Percentiles rank a stretch among this genome's conserved stretches.
phyloP scores from a whole-genome alignment of 2,888 invertebrate species.

The Serrognathus titanus region DNA sequence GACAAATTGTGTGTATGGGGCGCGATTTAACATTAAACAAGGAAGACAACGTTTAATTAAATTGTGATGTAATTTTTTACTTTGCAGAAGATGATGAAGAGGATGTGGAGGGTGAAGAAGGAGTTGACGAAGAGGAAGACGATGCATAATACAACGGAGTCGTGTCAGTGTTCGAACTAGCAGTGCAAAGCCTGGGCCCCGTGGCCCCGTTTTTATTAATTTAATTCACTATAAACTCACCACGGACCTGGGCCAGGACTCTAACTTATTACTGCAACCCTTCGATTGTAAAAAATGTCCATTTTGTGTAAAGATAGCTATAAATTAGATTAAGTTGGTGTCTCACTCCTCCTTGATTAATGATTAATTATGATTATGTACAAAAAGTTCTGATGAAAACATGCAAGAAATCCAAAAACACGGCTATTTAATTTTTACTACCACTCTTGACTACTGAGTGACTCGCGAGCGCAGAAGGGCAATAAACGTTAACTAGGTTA shows the following conservation, averaged over 20 bases:
- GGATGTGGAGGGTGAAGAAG: slow-evolving; percentile 47
- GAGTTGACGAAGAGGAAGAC: slow-evolving; percentile 47
- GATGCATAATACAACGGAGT: slow-evolving; percentile 45
- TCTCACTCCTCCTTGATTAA: slow-evolving; percentile 42
- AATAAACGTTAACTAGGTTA: slow-evolving; percentile 18
- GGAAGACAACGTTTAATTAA: too few relatives aligned
- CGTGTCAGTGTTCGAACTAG: slow-evolving; percentile 30
- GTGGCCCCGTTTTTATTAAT: slow-evolving; percentile 22
- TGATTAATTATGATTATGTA: slow-evolving; percentile 26
- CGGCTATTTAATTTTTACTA: slow-evolving; percentile 9
- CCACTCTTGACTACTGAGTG: slow-evolving; percentile 18
- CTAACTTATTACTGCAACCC: slow-evolving; percentile 46
- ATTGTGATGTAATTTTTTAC: slow-evolving; percentile 8
- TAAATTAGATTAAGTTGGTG: slow-evolving; percentile 48
- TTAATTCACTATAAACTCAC: slow-evolving; percentile 22
- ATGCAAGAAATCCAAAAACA: slow-evolving; percentile 15
- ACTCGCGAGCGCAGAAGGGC: slow-evolving; percentile 22
- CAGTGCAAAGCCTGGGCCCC: slow-evolving; percentile 20
- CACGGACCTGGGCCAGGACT: slow-evolving; percentile 29
- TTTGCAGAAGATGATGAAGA: slow-evolving; percentile 48
- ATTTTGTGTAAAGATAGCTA: slow-evolving; percentile 52
- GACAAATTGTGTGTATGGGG: too few relatives aligned
- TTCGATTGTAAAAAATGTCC: slow-evolving; percentile 52
- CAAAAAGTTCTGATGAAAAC: slow-evolving; percentile 19
- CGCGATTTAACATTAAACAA: too few relatives aligned